A percentile compares a stretch with the other conserved stretches of the same genome.
Conservation (phyloP, 2,888 invertebrate species). For the Thera britannica region DNA sequence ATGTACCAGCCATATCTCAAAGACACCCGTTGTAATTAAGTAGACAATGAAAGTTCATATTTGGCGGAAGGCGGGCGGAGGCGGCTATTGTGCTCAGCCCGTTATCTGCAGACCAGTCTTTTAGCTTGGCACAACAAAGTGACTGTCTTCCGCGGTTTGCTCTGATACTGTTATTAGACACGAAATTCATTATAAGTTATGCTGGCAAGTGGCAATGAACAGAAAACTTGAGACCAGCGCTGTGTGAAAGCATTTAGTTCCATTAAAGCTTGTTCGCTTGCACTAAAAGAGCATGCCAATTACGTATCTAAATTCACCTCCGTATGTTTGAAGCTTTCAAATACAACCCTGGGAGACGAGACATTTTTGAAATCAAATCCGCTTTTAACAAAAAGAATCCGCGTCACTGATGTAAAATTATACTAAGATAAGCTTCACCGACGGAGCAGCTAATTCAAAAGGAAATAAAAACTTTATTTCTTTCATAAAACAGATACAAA, state of each 20-base stretch:
- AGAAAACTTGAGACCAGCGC: neutral
- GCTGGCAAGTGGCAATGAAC: neutral
- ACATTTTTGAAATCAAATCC: conserved; percentile 27
- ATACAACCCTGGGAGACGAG: neutral
- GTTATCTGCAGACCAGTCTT: conserved; percentile 78
- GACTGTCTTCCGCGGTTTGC: conserved; percentile 52
- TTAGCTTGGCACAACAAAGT: conserved; percentile 73
- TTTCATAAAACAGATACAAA: conserved; percentile 77
- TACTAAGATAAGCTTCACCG: conserved; percentile 43
- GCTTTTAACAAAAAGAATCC: conserved; percentile 36
- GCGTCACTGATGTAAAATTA: conserved; percentile 40
- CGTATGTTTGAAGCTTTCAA: neutral
- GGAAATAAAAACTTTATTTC: conserved; percentile 77
- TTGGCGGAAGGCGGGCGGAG: conserved; percentile 64
- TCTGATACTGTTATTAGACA: conserved; percentile 59
- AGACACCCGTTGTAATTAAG: conserved; percentile 81
- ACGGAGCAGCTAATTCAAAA: conserved; percentile 61
- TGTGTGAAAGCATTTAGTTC: neutral
- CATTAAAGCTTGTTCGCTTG: neutral
- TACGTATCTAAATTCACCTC: neutral
- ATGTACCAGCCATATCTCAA: conserved; percentile 74
- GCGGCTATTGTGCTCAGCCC: conserved; percentile 67
- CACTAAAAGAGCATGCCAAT: neutral
- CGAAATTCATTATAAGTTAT: conserved; percentile 40
- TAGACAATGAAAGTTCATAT: conserved; percentile 81